Conservation (phyloP, 2,113 vertebrate species). For the Eudorcas thomsonii region DNA sequence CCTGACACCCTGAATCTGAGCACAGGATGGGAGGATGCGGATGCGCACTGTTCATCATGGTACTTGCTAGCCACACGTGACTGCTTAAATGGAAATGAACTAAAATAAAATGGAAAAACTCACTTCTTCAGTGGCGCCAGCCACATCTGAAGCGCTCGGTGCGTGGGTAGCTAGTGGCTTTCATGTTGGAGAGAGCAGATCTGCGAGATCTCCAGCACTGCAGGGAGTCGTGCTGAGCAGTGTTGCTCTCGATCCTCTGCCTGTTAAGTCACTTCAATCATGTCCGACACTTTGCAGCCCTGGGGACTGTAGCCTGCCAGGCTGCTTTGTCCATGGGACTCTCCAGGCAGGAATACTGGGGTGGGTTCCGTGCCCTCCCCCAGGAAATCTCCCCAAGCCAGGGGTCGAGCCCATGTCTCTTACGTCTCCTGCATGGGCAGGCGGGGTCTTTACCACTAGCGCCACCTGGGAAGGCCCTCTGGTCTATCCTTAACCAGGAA, state of each 20-base stretch:
- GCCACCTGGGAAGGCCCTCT: neutral
- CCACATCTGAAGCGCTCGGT: neutral
- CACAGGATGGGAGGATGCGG: neutral
- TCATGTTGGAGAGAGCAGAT: fast-evolving
- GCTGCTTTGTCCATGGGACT: neutral
- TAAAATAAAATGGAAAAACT: neutral
- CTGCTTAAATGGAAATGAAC: neutral
- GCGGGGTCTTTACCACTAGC: neutral
- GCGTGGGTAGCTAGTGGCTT: fast-evolving
- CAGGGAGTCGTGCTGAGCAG: fast-evolving
- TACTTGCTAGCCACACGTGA: neutral
- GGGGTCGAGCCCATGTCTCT: neutral
- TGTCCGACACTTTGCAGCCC: neutral
- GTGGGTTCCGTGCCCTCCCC: neutral
- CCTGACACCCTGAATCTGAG: neutral
- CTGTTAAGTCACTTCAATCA: neutral
- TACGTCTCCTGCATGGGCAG: neutral
- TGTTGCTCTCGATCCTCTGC: neutral
- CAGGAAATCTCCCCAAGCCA: neutral
- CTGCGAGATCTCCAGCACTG: fast-evolving
- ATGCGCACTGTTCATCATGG: too few relatives aligned
- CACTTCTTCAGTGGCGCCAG: neutral
- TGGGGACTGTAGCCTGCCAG: neutral
- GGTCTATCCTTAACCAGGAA: neutral
- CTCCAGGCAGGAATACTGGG: neutral